These are phyloP conservation scores for Xiphophorus birchmanni DNA, from an alignment of 2,797 vertebrate species.

Conservation along the genomic window DNA sequence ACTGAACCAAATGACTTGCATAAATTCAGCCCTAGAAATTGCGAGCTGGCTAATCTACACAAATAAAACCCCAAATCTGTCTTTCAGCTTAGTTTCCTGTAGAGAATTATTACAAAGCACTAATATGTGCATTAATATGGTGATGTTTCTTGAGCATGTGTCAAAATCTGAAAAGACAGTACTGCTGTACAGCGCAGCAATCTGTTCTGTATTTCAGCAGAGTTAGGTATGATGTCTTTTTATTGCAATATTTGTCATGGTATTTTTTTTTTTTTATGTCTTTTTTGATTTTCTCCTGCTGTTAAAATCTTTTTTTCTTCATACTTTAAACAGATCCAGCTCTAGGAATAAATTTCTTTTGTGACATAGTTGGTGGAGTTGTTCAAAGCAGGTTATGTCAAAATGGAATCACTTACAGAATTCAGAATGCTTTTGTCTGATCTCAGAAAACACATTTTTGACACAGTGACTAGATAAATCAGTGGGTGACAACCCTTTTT, in stretches of 20 bases:
- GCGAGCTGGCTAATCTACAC: neutral
- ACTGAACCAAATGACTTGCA: slow-evolving; percentile 54
- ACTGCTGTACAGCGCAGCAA: neutral
- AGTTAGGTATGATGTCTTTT: neutral
- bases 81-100: neutral
- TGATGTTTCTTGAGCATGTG: neutral
- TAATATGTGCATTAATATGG: neutral
- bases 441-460: neutral
- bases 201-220: neutral
- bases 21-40: slow-evolving; percentile 13
- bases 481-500: neutral
- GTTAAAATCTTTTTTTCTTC: neutral
- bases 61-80: neutral
- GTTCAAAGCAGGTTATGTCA: neutral
- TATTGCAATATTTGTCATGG: neutral
- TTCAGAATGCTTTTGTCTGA: neutral
- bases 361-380: neutral
- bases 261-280: neutral
- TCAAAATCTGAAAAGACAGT: neutral
- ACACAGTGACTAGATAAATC: neutral
- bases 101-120: neutral
- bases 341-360: too few species aligned
- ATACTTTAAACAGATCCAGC: too few species aligned
- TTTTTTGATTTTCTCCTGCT: neutral
- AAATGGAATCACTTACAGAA: neutral